Base-by-base conservation (phyloP, 1,140 invertebrate species). In the Phortica variegata region DNA sequence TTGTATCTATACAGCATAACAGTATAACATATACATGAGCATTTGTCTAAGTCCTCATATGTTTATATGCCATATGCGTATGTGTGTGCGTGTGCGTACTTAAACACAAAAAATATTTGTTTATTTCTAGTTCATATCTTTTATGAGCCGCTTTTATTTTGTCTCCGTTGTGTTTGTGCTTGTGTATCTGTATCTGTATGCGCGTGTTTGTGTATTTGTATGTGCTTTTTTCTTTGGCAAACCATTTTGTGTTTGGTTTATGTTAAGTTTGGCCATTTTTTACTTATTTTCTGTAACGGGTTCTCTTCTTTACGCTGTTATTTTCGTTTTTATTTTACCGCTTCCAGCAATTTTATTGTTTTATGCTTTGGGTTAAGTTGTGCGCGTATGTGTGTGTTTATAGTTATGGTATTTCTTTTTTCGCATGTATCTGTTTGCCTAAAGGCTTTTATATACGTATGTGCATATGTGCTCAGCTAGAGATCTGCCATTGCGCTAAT, bases 61-160 rank as follows among this genome's bases (percentile, higher is more conserved):
- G 33, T 15, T 15, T 34, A 16, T 17, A 15, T 3, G 36, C 36
- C 36, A 16, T 26, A 6, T 26, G 5, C 23, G 10, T 26, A 10
- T 10, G 23, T 10, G n/a, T 26, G 23, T 10, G 36, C 17, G 12
- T 37, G 32, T 36, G 20, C 19, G 32, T 21, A 40, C 38, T 38
- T 48, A 56, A 49, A 42, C 58, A 60, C 57, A 43, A 69, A n/a
- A n/a, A 58, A 68, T 68, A 68, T 68, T 68, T 68, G 63, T 68
- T 68, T 68, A 68, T 68, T 68, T 68, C 63, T 68, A 68, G 63
- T 68, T 68, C 63, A 68, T 68, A 68, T 68, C 63, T 68, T 47
- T 68, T 52, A 60, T 66, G 63, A 68, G 54, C 65, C 18, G 20
- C 36, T 16, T n/a, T 20, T 44, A 33, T 44, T 38, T 43, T 39